Conservation (phyloP, 2,888 invertebrate species). For the Candidula unifasciata region DNA sequence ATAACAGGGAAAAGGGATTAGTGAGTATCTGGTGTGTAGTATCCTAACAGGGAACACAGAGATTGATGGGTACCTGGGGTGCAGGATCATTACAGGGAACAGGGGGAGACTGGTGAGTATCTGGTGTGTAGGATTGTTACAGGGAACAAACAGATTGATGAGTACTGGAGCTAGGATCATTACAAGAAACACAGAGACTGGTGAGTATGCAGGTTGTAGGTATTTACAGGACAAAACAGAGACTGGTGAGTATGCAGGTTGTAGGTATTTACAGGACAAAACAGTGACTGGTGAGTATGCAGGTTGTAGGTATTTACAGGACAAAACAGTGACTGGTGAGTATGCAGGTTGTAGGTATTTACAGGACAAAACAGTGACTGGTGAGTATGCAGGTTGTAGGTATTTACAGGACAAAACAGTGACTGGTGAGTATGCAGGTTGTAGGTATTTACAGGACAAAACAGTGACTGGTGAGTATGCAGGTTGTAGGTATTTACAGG, state of each 20-base stretch:
- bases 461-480: too few species aligned
- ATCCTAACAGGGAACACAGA: too few species aligned
- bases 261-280: too few species aligned
- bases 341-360: too few species aligned
- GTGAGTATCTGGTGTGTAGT: constrained; percentile 74
- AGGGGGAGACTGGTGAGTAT: constrained; percentile 87
- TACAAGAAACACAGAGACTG: constrained; percentile 93
- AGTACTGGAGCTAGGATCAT: background rate
- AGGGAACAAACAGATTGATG: constrained; percentile 93
- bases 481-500: too few species aligned
- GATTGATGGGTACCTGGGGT: constrained; percentile 78
- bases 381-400: constrained; percentile 75
- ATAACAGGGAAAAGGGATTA: constrained; percentile 93
- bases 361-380: too few species aligned
- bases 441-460: too few species aligned
- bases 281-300: too few species aligned
- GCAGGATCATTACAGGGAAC: constrained; percentile 87
- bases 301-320: too few species aligned
- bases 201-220: constrained; percentile 75
- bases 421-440: constrained; percentile 81
- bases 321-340: too few species aligned
- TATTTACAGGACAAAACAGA: too few species aligned
- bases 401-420: constrained; percentile 95
- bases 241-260: too few species aligned
- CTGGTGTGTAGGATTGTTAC: constrained; percentile 74